Conservation (phyloP, 30 jellyfish, hydroid and myxozoan species). For the Haliclystus octoradiatus region DNA sequence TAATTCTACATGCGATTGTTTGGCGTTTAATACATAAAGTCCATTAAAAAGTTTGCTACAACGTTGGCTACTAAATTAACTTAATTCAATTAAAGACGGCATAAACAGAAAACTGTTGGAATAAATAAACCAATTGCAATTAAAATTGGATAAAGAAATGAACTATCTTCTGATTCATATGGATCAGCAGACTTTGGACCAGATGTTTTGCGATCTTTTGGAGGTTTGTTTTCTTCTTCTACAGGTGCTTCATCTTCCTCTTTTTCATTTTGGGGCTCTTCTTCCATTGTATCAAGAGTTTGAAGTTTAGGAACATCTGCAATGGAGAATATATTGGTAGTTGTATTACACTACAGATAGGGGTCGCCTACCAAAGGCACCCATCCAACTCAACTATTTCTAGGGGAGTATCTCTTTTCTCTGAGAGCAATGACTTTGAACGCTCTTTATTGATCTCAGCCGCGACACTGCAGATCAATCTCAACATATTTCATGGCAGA, state of each 20-base stretch:
- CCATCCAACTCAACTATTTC: no score
- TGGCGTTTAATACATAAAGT: no score
- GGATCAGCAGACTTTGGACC: slow-evolving; percentile 92
- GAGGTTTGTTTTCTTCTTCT: slow-evolving; percentile 57
- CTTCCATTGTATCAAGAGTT: slow-evolving; percentile 37
- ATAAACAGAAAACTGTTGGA: slow-evolving; percentile 88
- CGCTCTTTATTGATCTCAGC: no score
- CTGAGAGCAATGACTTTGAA: no score
- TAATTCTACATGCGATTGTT: no score
- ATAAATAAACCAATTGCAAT: slow-evolving; percentile 75
- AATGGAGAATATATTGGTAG: background rate
- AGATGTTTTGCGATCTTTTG: slow-evolving; percentile 79
- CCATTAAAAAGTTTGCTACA: no score
- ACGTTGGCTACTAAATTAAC: no score
- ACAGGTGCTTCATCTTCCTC: slow-evolving; percentile 65
- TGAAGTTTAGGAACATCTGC: slow-evolving; percentile 86
- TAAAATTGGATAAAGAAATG: slow-evolving; percentile 59
- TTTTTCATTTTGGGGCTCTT: slow-evolving; percentile 45
- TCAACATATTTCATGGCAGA: no score
- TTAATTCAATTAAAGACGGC: slow-evolving; percentile 54
- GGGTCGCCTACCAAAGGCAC: no score
- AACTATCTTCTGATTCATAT: slow-evolving; percentile 60
- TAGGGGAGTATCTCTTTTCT: no score
- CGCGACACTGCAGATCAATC: no score
- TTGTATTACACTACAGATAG: no score